Evolutionary conservation across 2,888 invertebrate genomes (phyloP).

Genomic region (Eubasilissa splendida): DNA sequence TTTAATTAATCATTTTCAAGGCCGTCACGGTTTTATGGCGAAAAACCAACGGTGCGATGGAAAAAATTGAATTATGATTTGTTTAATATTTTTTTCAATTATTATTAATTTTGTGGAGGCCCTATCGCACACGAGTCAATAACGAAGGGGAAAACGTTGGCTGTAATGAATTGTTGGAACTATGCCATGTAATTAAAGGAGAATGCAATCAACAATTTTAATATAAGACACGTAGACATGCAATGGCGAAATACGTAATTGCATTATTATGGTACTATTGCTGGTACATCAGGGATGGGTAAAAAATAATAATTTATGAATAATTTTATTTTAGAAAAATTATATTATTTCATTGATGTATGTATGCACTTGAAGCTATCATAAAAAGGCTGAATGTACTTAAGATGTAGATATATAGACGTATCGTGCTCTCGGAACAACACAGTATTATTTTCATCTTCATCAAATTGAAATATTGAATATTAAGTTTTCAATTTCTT

Average conservation of each 20-base stretch:
- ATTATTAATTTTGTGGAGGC: neutral
- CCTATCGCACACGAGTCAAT: neutral
- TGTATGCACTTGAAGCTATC: neutral
- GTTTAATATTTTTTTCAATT: too few species aligned
- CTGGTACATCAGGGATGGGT: neutral
- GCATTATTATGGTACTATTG: conserved; percentile 19
- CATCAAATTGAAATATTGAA: too few species aligned
- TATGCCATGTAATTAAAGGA: conserved; percentile 29
- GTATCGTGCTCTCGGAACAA: too few species aligned
- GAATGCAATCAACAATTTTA: conserved; percentile 30
- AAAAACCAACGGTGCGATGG: too few species aligned
- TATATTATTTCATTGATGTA: too few species aligned
- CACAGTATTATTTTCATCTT: too few species aligned
- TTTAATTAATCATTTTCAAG: too few species aligned
- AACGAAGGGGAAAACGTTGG: conserved; percentile 18
- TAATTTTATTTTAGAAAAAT: neutral
- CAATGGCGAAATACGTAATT: conserved; percentile 16
- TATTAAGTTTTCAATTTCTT: too few species aligned
- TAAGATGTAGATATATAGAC: too few species aligned
- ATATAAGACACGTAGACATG: conserved; percentile 10
- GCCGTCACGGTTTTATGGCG: too few species aligned
- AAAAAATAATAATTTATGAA: neutral
- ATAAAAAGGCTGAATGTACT: neutral
- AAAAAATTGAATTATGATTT: too few species aligned
- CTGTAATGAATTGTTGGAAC: conserved; percentile 25